These are phyloP conservation scores for Drosophila antonietae DNA, from an alignment of 2,888 invertebrate species.

Conservation along the genomic window DNA sequence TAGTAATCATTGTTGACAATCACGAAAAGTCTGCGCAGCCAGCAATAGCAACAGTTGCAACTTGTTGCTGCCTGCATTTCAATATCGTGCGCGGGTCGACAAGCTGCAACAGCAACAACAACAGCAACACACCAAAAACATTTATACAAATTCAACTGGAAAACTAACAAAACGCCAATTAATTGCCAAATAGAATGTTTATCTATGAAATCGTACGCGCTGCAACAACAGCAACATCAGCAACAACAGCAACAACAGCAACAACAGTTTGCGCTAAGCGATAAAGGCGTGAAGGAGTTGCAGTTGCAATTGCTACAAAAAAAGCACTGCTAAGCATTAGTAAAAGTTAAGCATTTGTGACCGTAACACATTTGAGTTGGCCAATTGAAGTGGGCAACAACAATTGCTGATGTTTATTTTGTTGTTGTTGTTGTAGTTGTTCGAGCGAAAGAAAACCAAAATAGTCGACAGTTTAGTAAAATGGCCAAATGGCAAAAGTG, in stretches of 20 bases:
- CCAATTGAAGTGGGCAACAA: slow-evolving; percentile 58
- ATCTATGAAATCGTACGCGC: slow-evolving; percentile 79
- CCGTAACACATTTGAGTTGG: slow-evolving; percentile 75
- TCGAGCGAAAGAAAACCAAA: slow-evolving; percentile 50
- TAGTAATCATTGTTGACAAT: slow-evolving; percentile 79
- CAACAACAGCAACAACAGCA: slow-evolving; percentile 36
- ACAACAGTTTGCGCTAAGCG: slow-evolving; percentile 44
- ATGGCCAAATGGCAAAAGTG: slow-evolving; percentile 54
- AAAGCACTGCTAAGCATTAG: slow-evolving; percentile 64
- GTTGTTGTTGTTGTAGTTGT: slow-evolving; percentile 10
- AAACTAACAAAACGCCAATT: slow-evolving; percentile 82
- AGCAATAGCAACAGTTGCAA: slow-evolving; percentile 45
- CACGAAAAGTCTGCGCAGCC: slow-evolving; percentile 62
- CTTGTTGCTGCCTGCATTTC: slow-evolving; percentile 76
- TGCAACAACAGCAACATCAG: slow-evolving; percentile 38
- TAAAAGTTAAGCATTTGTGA: slow-evolving; percentile 82
- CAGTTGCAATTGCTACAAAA: slow-evolving; percentile 15
- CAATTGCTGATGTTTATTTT: slow-evolving; percentile 42
- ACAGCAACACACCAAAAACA: slow-evolving; percentile 49
- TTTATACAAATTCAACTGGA: slow-evolving; percentile 79
- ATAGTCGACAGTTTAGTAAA: slow-evolving; percentile 53
- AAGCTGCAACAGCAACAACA: slow-evolving; percentile 46
- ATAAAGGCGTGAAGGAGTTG: slow-evolving; percentile 59
- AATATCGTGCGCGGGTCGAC: slow-evolving; percentile 78
- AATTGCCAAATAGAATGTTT: slow-evolving; percentile 83